Evolutionary conservation across 2,888 invertebrate genomes (phyloP), one percentile per base, ranked within the genome.

Genomic region (Phortica magna): DNA sequence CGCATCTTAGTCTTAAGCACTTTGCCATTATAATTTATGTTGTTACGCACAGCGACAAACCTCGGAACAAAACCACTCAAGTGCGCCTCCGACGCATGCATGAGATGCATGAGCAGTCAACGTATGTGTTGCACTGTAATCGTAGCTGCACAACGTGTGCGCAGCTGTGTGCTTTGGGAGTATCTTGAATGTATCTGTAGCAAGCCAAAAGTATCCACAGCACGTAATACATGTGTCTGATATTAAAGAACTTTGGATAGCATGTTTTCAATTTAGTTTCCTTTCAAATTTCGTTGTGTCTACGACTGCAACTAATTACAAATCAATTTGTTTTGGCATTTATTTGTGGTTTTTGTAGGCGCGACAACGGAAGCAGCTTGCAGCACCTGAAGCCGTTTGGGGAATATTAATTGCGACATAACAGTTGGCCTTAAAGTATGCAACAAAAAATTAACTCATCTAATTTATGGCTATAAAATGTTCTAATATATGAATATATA

Each of bases 261-360:
- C 70, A 71, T 71, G 70, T 71, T 53, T 71, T 71, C 55, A 19
- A 71, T 71, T 71, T 55, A 71, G 53, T 22, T 71, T n/a, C 59
- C 14, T 17, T 61, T 61, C 19, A 6, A 48, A 12, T 48, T 14
- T 31, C 55, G 7, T 55, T 12, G 55, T 53, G 53, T 14, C 6
- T 31, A 22, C 22, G 53, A 71, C 88, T 88, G 88, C 82, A 88
- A 84, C 90, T 90, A 91, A 90, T 90, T 90, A 89, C 84, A 89
- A 90, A 90, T 90, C 90, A 90, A 90, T 90, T 90, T 86, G 90
- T 88, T 71, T 39, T 48, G 53, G 12, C 41, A 42, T 17, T 9
- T 17, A n/a, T 17, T 39, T n/a, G 42, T 67, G 41, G 12, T 65
- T 14, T 14, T 65, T 39, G 55, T 68, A 31, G 70, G 70, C 55